Evolutionary conservation across 2,888 invertebrate species (phyloP), one percentile per base, ranked within the genome.

Genomic region (Cerastoderma edule): DNA sequence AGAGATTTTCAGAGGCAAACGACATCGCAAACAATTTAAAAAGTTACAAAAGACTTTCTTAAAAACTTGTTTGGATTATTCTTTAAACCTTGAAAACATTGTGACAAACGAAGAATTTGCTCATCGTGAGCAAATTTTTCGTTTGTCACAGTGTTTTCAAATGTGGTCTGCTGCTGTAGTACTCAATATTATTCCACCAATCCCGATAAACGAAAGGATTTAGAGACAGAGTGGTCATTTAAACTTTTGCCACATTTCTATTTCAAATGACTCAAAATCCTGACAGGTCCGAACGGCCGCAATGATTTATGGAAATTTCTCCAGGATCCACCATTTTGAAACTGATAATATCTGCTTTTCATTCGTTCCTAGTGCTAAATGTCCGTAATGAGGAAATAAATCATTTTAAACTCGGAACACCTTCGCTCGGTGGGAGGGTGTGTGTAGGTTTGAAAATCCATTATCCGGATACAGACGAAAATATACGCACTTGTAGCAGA

Each of bases 301-400:
- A n/a, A 60, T 60, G 60, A 60, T 60, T 66, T 33, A 50, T 33
- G 24, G 32, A 53, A 32, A 30, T 65, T 27, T 19, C 48, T n/a
- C 48, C 3, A 30, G 27, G 32, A 32, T 66, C 24, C n/a, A 10
- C 32, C 22, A 28, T 19, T 53, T 32, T 46, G 24, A 64, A 50
- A 44, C 64, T 13, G 44, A 28, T 44, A 30, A 56, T 56, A 56
- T 56, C 56, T 56, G 56, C 30, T n/a, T 56, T 56, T 56, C 56
- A 56, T 56, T 56, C 19, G 30, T 28, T 28, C 30, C 56, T 10
- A 56, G 5, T 30, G 13, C n/a, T 56, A 56, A 56, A 28, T 56
- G 30, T 56, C 56, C 16, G 30, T 56, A 56, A 56, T 56, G 56
- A 56, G 28, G 13, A 27, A 19, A 56, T 56, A 56, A 56, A 56